phyloP scores from a whole-genome alignment of 1,140 invertebrate genomes.

The Drosophila sp. region DNA sequence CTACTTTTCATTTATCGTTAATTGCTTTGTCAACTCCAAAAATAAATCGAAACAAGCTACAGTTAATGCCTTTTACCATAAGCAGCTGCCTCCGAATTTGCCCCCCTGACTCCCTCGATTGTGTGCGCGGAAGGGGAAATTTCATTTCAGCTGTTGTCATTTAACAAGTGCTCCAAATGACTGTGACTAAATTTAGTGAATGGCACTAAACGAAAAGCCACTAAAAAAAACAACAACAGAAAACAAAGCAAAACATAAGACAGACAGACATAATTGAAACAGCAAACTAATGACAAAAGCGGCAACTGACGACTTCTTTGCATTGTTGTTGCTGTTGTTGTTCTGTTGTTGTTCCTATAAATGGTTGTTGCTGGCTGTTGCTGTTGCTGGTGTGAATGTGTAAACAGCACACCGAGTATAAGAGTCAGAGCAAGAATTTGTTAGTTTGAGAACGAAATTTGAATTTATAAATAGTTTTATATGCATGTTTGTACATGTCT shows the following conservation, averaged over 20 bases:
- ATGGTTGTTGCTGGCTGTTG: constrained; percentile 2
- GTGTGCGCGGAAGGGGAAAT: not conserved
- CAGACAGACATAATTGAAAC: constrained; percentile 29
- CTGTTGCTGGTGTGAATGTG: constrained; percentile 38
- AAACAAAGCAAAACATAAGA: constrained; percentile 9
- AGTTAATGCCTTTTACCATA: constrained; percentile 6
- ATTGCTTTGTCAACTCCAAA: constrained; percentile 26
- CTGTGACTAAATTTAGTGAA: constrained; percentile 45
- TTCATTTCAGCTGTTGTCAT: constrained; percentile 5
- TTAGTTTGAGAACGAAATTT: constrained; percentile 43
- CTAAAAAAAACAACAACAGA: not conserved
- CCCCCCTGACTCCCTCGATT: not conserved
- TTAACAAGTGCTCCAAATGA: constrained; percentile 36
- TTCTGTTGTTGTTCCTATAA: constrained; percentile 8
- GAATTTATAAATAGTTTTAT: constrained; percentile 53
- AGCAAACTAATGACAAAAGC: constrained; percentile 39
- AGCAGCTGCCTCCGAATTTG: constrained; percentile 1
- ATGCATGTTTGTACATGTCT: constrained; percentile 26
- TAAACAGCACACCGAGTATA: constrained; percentile 29
- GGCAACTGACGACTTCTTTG: constrained; percentile 7
- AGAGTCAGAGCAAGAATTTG: constrained; percentile 4
- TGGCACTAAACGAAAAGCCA: constrained; percentile 26
- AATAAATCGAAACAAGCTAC: constrained; percentile 11
- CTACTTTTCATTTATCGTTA: not conserved
- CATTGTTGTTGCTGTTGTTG: constrained; percentile 10